phyloP scores from a whole-genome alignment of 1,140 invertebrate genomes.

The Hermetia illucens region DNA sequence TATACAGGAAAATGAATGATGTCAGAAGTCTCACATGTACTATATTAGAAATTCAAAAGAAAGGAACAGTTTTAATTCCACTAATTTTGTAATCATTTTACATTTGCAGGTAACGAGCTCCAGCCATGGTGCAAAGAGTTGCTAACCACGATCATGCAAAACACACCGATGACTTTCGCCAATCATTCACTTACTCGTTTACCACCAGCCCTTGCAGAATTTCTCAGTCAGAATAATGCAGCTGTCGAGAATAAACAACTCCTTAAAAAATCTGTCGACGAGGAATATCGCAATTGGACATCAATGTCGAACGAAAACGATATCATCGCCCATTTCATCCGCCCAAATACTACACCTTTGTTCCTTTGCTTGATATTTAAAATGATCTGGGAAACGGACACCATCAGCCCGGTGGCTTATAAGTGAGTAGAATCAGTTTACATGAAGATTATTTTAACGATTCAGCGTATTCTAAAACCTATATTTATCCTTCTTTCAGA shows the following conservation, averaged over 20 bases:
- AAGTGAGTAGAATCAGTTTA: constrained; percentile 45
- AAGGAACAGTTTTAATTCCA: no score
- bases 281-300: constrained; percentile 91
- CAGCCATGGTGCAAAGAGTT: constrained; percentile 84
- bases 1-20: no score
- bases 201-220: constrained; percentile 75
- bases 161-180: constrained; percentile 89
- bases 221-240: constrained; percentile 61
- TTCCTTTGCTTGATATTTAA: constrained; percentile 91
- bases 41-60: no score
- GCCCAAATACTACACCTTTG: constrained; percentile 71
- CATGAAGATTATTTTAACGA: constrained; percentile 1
- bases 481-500: constrained; percentile 35
- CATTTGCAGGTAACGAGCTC: constrained; percentile 35
- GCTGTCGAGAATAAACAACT: constrained; percentile 80
- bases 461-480: constrained; percentile 1
- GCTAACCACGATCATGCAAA: constrained; percentile 78
- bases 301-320: constrained; percentile 95
- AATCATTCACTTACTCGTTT: constrained; percentile 85
- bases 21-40: no score
- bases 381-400: constrained; percentile 87
- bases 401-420: constrained; percentile 84
- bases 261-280: constrained; percentile 82
- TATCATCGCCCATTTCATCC: constrained; percentile 86
- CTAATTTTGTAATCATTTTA: background rate